These are phyloP conservation scores for Dermochelys coriacea DNA, from an alignment of 2,797 vertebrate genomes.

Conservation along the genomic window DNA sequence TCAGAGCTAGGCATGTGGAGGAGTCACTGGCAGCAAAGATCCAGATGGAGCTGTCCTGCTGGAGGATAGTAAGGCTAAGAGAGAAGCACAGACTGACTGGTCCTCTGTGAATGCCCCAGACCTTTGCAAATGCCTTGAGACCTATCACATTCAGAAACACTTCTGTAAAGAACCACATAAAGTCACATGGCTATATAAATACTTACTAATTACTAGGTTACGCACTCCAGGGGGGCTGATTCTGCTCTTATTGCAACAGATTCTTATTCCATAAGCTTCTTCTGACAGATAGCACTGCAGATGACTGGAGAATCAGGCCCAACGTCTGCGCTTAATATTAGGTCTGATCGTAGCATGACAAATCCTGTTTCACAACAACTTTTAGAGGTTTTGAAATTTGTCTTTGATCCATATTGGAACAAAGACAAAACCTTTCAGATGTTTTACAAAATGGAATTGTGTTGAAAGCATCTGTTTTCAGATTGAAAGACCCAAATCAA, in stretches of 20 bases:
- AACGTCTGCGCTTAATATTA: too few species aligned
- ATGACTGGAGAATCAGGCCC: background rate
- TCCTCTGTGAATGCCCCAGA: background rate
- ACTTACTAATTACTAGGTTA: background rate
- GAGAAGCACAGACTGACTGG: background rate
- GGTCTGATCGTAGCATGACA: background rate
- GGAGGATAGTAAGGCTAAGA: background rate
- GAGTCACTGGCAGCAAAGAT: background rate
- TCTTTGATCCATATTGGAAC: background rate
- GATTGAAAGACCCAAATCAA: too few species aligned
- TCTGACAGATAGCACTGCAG: background rate
- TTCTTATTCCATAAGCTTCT: background rate
- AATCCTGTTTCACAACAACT: background rate
- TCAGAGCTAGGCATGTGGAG: background rate
- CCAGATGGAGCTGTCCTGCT: background rate
- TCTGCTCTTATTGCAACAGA: background rate
- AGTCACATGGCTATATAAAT: background rate
- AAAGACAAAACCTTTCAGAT: accelerated
- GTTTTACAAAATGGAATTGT: accelerated
- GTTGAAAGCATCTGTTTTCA: background rate
- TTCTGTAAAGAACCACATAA: background rate
- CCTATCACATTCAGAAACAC: background rate
- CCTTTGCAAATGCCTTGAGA: background rate
- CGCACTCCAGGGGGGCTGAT: background rate
- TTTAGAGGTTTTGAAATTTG: accelerated